Base-by-base conservation (phyloP, 2,797 vertebrate genomes). In the Hyperoplus lanceolatus region DNA sequence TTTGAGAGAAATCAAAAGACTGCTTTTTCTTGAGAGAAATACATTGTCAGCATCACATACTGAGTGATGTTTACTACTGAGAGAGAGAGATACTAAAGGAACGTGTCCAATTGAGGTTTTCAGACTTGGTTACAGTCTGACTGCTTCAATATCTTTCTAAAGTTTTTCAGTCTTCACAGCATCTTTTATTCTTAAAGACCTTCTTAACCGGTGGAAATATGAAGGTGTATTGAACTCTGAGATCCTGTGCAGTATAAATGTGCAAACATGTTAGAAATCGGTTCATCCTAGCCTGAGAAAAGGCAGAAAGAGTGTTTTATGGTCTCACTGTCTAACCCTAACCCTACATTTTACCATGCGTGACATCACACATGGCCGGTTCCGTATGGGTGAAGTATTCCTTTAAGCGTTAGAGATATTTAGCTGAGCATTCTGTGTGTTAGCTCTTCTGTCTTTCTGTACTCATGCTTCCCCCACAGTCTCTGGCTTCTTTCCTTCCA, bases 401-500 rank as follows among this genome's bases (percentile, higher is more conserved):
- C 29, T 29, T 29, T 29, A 29, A 29, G 55, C 49, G 15, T 14
- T 42, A 63, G 1, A 9, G 48, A 2, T 29, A 43, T 18, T 49
- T 8, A 39, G 21, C 13, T 2, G 2, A 65, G 21, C 43, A 12
- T 6, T 43, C 13, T 21, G 12, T 43, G 64, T 80, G 56, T 54
- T 6, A 36, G 12, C 39, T 57, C 61, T 7, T 70, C 59, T 36
- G n/a, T 54, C 38, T 56, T 6, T 38, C 62, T 54, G 6, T 46
- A 45, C 16, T 46, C 45, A 29, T 68, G 18, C 45, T 55, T 48
- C 7, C 49, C 13, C 29, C 29, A 29, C 29, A 29, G 29, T 49
- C 2, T 50, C 53, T 65, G 45, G 66, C 38, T 79, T n/a, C 48
- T 68, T 66, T 58, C 38, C 18, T 55, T 58, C 66, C 7, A 73